Conservation (phyloP, 2,888 invertebrate genomes). For the Lumbricus terrestris region DNA sequence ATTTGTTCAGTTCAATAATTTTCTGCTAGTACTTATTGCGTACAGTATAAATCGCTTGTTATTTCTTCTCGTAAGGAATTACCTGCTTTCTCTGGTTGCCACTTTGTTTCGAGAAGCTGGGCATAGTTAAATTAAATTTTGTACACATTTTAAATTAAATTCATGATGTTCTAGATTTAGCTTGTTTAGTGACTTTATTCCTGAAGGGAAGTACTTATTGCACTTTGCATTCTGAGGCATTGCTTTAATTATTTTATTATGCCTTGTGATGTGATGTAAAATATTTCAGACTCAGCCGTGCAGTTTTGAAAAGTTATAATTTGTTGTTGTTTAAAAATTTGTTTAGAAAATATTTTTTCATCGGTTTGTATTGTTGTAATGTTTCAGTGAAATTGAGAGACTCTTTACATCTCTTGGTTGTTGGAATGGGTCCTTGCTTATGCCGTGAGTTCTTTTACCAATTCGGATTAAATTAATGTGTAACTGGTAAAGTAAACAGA, state of each 20-base stretch:
- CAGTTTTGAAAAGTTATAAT: neutral
- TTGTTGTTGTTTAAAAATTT: neutral
- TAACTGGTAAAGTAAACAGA: too few relatives aligned
- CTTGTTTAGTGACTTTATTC: too few relatives aligned
- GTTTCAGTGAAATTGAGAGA: slow-evolving; percentile 74
- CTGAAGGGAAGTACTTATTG: too few relatives aligned
- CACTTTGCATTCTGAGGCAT: too few relatives aligned
- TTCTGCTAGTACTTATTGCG: too few relatives aligned
- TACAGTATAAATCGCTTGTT: too few relatives aligned
- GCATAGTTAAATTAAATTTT: too few relatives aligned
- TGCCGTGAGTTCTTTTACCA: slow-evolving; percentile 42
- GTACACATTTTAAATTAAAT: too few relatives aligned
- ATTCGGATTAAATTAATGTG: neutral
- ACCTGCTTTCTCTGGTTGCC: too few relatives aligned
- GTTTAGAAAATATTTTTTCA: neutral
- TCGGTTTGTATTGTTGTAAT: neutral
- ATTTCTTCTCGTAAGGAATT: neutral
- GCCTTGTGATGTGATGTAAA: neutral
- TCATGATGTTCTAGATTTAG: too few relatives aligned
- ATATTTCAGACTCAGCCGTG: neutral
- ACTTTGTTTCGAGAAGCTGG: too few relatives aligned
- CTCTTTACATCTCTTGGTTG: slow-evolving; percentile 83
- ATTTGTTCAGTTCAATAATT: too few relatives aligned
- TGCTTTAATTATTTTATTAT: neutral
- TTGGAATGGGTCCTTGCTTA: slow-evolving; percentile 81